Evolutionary conservation across 2,797 vertebrate genomes (phyloP).

Genomic region (Streptopelia turtur): DNA sequence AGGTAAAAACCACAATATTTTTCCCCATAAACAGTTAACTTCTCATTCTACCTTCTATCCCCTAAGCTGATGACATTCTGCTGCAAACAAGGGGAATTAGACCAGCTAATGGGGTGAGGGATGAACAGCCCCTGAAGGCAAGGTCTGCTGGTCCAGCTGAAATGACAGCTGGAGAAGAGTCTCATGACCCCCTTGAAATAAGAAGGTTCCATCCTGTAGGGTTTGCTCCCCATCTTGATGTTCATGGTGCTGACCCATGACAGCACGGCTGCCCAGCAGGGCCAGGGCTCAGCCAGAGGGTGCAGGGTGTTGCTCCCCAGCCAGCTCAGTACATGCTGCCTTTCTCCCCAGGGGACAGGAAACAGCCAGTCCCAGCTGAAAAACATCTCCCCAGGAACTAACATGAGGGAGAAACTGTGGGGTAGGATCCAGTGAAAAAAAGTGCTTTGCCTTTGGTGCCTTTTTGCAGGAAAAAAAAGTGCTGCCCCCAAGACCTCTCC

Average conservation of each 20-base stretch:
- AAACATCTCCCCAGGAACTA: not conserved
- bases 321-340: fast-evolving
- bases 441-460: not conserved
- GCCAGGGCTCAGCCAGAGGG: not conserved
- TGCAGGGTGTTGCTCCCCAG: not conserved
- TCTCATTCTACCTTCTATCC: not conserved
- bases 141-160: not conserved
- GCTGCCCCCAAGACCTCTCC: not conserved
- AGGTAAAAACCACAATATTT: not conserved
- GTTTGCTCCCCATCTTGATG: not conserved
- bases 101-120: not conserved
- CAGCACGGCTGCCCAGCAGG: not conserved
- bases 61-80: not conserved
- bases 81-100: not conserved
- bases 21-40: not conserved
- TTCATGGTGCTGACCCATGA: not conserved
- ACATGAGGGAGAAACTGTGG: not conserved
- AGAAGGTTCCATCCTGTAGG: not conserved
- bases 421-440: not conserved
- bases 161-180: not conserved
- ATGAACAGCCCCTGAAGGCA: not conserved
- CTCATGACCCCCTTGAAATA: not conserved
- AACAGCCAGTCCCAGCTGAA: not conserved
- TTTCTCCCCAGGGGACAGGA: not conserved
- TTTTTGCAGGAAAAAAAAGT: not conserved